Evolutionary conservation across 2,888 invertebrate genomes (phyloP).

Genomic region (Orgyia antiqua): DNA sequence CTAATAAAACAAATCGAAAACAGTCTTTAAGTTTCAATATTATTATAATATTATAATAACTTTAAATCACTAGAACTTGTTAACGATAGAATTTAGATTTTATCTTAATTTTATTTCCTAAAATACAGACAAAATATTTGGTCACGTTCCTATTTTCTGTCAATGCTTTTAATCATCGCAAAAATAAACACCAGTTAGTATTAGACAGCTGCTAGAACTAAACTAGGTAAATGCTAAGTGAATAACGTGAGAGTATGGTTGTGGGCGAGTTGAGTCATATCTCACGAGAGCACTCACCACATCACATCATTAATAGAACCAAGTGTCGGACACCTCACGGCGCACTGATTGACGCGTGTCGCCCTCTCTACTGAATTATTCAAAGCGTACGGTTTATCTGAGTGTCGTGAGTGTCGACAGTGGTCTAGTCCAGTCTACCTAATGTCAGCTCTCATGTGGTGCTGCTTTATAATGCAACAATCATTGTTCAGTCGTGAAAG

Average conservation of each 20-base stretch:
- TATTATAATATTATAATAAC: too few species aligned
- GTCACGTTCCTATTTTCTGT: too few species aligned
- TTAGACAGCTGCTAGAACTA: background rate
- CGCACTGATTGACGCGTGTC: constrained; percentile 31
- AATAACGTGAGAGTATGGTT: background rate
- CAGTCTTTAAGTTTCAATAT: too few species aligned
- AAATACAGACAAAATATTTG: too few species aligned
- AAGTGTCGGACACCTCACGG: constrained; percentile 22
- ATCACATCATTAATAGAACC: constrained; percentile 28
- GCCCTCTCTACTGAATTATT: constrained; percentile 35
- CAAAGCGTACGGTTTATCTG: constrained; percentile 29
- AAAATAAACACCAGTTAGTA: too few species aligned
- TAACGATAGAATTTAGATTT: too few species aligned
- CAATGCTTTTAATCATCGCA: too few species aligned
- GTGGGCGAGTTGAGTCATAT: constrained; percentile 2
- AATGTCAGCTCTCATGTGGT: constrained; percentile 12
- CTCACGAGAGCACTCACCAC: constrained; percentile 8
- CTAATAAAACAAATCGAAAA: too few species aligned
- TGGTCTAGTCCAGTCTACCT: constrained; percentile 11
- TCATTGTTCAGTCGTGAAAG: too few species aligned
- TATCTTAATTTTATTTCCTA: too few species aligned
- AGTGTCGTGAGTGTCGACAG: constrained; percentile 16
- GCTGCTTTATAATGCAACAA: constrained; percentile 2
- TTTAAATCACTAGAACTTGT: too few species aligned
- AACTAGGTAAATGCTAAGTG: background rate